These are phyloP conservation scores for Monoplex corrugatus DNA, from an alignment of 2,888 invertebrate species.

Conservation along the genomic window DNA sequence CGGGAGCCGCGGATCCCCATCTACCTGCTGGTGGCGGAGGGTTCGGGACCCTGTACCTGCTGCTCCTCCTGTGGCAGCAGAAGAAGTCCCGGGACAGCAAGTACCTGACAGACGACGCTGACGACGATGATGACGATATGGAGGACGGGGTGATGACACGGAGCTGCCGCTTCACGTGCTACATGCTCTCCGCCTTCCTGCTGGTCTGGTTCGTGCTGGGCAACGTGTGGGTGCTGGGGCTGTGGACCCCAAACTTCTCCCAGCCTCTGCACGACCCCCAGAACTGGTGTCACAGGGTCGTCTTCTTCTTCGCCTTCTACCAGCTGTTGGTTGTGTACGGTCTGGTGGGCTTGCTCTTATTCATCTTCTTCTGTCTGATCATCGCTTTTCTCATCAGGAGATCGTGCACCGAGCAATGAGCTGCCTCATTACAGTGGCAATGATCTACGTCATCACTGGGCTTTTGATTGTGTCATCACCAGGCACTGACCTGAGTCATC, in stretches of 20 bases:
- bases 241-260: constrained; percentile 89
- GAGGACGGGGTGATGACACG: constrained; percentile 86
- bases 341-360: constrained; percentile 83
- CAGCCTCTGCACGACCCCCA: constrained; percentile 89
- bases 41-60: constrained; percentile 86
- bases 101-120: constrained; percentile 76
- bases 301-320: constrained; percentile 89
- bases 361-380: background rate
- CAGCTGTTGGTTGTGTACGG: constrained; percentile 89
- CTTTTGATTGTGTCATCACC: too few species aligned
- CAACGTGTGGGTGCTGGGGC: constrained; percentile 89
- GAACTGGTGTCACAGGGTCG: constrained; percentile 89
- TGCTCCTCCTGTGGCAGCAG: constrained; percentile 86
- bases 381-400: too few species aligned
- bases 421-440: too few species aligned
- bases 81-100: constrained; percentile 84
- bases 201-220: constrained; percentile 89
- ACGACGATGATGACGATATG: constrained; percentile 84
- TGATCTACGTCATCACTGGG: too few species aligned
- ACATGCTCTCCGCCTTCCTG: constrained; percentile 87
- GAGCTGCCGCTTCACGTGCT: constrained; percentile 86
- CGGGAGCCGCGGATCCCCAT: constrained; percentile 89
- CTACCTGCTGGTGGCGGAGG: constrained; percentile 91
- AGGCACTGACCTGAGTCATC: too few species aligned
- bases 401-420: too few species aligned